These are phyloP conservation scores for Amorpha juglandis DNA, from an alignment of 2,888 invertebrate species.

Conservation along the genomic window DNA sequence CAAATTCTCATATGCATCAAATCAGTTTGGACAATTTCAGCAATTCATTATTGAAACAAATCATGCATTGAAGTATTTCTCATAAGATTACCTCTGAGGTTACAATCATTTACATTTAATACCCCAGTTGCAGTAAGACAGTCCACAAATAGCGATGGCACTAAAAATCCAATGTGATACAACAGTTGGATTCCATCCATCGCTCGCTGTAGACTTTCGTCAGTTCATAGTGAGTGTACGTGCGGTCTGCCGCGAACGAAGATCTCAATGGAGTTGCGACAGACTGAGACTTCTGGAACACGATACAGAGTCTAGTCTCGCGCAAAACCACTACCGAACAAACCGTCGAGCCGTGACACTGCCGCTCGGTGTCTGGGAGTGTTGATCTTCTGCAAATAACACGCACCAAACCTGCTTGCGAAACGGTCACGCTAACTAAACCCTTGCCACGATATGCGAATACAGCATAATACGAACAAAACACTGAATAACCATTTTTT, in stretches of 20 bases:
- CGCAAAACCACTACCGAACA: conserved; percentile 59
- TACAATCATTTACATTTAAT: conserved; percentile 43
- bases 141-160: conserved; percentile 80
- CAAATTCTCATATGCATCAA: background rate
- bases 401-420: conserved; percentile 42
- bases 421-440: conserved; percentile 39
- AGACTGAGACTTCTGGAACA: conserved; percentile 62
- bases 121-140: conserved; percentile 61
- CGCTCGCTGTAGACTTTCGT: conserved; percentile 72
- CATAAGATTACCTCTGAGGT: conserved; percentile 39
- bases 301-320: conserved; percentile 67
- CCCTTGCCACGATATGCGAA: background rate
- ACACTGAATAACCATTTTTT: background rate
- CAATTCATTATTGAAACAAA: background rate
- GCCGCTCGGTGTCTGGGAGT: conserved; percentile 44
- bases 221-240: conserved; percentile 53
- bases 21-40: background rate
- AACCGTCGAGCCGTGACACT: conserved; percentile 41
- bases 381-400: conserved; percentile 53
- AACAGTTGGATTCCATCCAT: conserved; percentile 81
- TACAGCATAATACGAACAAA: background rate
- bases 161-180: conserved; percentile 75
- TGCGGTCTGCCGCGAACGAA: conserved; percentile 57
- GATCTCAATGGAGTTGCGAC: conserved; percentile 62
- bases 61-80: background rate